Base-by-base conservation (phyloP, 2,888 invertebrate genomes). In the Eupithecia subumbrata region DNA sequence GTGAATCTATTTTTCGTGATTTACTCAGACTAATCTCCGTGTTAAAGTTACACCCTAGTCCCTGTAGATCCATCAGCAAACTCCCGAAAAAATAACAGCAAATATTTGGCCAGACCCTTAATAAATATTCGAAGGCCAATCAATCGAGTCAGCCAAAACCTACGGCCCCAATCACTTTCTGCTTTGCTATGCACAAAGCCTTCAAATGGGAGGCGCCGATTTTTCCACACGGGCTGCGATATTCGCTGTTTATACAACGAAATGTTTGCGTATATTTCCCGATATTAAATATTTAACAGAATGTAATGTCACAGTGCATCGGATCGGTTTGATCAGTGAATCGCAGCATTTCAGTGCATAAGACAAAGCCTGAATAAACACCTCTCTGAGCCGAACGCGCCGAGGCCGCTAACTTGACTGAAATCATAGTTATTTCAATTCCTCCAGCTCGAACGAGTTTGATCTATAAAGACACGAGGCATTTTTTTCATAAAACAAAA, bases 151-250 rank as follows among this genome's bases (percentile, higher is more conserved):
- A 78, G 72, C 75, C 75, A 78, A 79, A 72, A 71, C 52, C 56
- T 3, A 22, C 68, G 60, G 69, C 52, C 71, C 75, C 77, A 78
- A 80, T 82, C 79, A 79, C 80, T 78, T 67, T 66, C 76, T 80
- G 72, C 77, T 83, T 81, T 80, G 71, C 72, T 81, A 84, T 84
- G 81, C 82, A 84, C 82, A 84, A 84, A 84, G 79, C 79, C 71
- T 72, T 52, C 48, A 66, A 69, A 37, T 69, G 72, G 37, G 69
- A 69, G 40, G 43, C 60, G 73, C 30, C 43, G 56, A 71, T 78
- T 81, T 80, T 81, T 78, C 75, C 69, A 68, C 48, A 73, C 43
- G 22, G 48, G 69, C 69, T 72, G 67, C 71, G 40, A 76, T 75
- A 75, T 77, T 72, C 66, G n/a, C 67, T 43, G 74, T 74, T 71